Evolutionary conservation across 2,113 vertebrate species (phyloP), one percentile per base, ranked within the genome.

Genomic region (Anhinga anhinga): DNA sequence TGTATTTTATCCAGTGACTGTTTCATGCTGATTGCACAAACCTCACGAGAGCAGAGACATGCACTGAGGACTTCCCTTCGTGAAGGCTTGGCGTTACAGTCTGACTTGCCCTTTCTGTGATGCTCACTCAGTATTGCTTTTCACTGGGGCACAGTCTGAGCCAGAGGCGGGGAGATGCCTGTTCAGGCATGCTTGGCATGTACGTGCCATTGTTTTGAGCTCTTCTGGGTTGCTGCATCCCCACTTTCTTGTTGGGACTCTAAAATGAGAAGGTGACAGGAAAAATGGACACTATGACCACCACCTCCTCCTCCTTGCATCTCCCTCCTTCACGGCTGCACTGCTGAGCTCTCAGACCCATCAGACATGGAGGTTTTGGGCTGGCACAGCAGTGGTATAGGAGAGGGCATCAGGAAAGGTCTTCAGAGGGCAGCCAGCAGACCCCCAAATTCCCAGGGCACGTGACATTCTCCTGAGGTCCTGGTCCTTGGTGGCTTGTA

Each of bases 331-430:
- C 2, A 1, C 38, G 22, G 16, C 5, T 25, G 32, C 9, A 20
- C 9, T 22, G 32, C 32, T 81, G 49, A 70, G 30, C 10, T 86
- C 25, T 86, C 25, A 83, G 50, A 34, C 7, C 3, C 9, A 47
- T 32, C 56, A 52, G 20, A 21, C 11, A 11, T 20, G 58, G 36
- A 53, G 12, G 5, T 38, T 91, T 91, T 34, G 30, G 45, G 29
- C 20, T 78, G 63, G 52, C 15, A 52, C 29, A 23, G 10, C 11
- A 32, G 15, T 62, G 11, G 11, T 50, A 7, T 22, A 90, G 78
- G 47, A 72, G 36, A 53, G 0, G 3, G 44, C 0, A 0, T 7
- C 2, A 2, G 55, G 40, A 77, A 86, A 61, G 38, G 34, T 14
- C 29, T 88, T 83, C 49, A 86, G 61, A 82, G 11, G 17, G 44